Base-by-base conservation (phyloP, 2,113 vertebrate genomes). In the Macroglossus sobrinus region DNA sequence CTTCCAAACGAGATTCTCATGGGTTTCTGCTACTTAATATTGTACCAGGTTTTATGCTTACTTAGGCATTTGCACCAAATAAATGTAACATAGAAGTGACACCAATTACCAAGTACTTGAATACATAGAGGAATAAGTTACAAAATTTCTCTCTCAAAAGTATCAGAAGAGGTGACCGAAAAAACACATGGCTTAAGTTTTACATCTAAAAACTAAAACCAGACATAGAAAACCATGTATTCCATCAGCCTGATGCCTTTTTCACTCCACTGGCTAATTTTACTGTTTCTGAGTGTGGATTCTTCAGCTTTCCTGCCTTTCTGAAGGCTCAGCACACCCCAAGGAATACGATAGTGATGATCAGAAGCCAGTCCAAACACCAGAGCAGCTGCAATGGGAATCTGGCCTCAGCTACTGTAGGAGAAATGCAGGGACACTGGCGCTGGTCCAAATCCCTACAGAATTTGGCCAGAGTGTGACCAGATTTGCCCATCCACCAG, bases 21-120 rank as follows among this genome's bases (percentile, higher is more conserved):
- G 30, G 33, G 43, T 89, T 89, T 94, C 82, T 96, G 75, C 92
- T 95, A 6, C 57, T 93, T 76, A 55, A 72, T 57, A 64, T 43
- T 55, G 18, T 3, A 33, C 28, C 50, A 78, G 64, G 24, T 57
- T 93, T 97, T 68, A 35, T 93, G 92, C 90, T 91, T 85, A 72
- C 40, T 18, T 93, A 63, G 53, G 69, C 87, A 74, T 93, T 71
- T 76, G 80, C 68, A 89, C 26, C 79, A 94, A 89, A 89, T n/a
- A 95, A 89, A 93, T 61, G 43, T 28, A 95, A 90, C 0, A 0
- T n/a, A 61, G 47, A 69, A 91, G 84, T 53, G 47, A 53, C 64
- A 96, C 26, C 50, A 89, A 38, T 89, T 71, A 82, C 89, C n/a
- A 85, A 85, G n/a, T 14, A 26, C 61, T 76, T 79, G 40, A 91